A percentile compares a stretch with the other conserved stretches of the same genome.
These are phyloP conservation scores for Protobothrops flavoviridis DNA, from an alignment of 2,113 vertebrate genomes.

Conservation along the genomic window DNA sequence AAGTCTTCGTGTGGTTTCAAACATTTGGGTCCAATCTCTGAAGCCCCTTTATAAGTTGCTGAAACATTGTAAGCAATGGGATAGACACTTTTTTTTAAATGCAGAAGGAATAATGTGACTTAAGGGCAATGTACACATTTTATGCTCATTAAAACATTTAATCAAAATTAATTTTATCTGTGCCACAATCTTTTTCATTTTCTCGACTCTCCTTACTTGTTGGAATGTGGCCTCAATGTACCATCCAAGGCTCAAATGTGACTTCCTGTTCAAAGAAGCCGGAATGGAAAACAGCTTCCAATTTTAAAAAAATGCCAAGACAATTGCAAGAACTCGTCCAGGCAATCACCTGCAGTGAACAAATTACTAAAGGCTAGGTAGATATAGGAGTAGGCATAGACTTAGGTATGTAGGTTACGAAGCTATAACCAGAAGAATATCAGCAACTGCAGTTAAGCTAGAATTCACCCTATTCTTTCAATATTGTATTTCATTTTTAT, in stretches of 20 bases:
- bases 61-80: not conserved
- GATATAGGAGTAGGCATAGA: not conserved
- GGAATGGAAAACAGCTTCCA: not conserved
- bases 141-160: not conserved
- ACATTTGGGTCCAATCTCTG: not conserved
- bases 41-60: not conserved
- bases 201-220: not conserved
- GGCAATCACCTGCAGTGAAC: not conserved
- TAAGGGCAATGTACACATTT: not conserved
- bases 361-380: not conserved
- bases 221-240: not conserved
- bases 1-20: not conserved
- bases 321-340: not conserved
- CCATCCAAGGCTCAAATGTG: not conserved
- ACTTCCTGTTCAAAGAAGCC: not conserved
- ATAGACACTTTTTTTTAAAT: not conserved
- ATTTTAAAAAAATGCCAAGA: not conserved
- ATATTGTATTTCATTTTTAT: not conserved
- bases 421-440: not conserved
- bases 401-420: not conserved
- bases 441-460: not conserved
- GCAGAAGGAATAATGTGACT: not conserved
- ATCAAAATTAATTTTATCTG: not conserved
- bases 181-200: not conserved
- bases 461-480: not conserved